Percentiles rank a stretch among this genome's conserved stretches.
phyloP scores from a whole-genome alignment of 2,888 invertebrate species.

The Pandemis heparana region DNA sequence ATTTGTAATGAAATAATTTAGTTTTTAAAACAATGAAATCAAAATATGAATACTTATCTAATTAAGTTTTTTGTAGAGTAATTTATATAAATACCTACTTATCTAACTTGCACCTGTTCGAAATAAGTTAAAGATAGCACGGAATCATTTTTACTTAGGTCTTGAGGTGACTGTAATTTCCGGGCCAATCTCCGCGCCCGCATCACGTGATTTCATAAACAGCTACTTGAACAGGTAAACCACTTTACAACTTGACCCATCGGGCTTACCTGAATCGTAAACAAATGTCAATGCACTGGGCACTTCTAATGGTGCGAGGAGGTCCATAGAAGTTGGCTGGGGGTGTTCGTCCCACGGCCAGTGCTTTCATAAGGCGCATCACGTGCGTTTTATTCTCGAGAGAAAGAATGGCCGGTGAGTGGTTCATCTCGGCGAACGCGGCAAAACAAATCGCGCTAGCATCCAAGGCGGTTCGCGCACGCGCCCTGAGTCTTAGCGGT shows the following conservation, averaged over 20 bases:
- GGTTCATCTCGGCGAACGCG: conserved; percentile 52
- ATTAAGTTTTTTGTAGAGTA: too few species aligned
- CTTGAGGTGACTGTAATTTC: not conserved
- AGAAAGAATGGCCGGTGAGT: conserved; percentile 68
- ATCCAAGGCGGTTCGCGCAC: conserved; percentile 72
- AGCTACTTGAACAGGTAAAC: not conserved
- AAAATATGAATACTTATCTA: too few species aligned
- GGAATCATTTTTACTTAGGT: conserved; percentile 5
- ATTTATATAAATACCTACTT: too few species aligned
- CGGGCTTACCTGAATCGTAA: not conserved
- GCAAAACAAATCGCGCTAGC: conserved; percentile 48
- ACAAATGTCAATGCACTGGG: conserved; percentile 2
- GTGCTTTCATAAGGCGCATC: conserved; percentile 71
- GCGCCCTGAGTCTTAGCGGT: conserved; percentile 53
- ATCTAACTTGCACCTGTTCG: too few species aligned
- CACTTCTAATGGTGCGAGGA: not conserved
- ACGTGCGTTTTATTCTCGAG: conserved; percentile 67
- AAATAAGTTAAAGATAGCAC: not conserved
- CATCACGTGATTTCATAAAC: conserved; percentile 2
- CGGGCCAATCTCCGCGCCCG: conserved; percentile 2
- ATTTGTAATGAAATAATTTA: too few species aligned
- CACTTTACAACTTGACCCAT: not conserved
- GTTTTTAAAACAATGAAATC: too few species aligned
- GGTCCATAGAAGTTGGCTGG: conserved; percentile 7
- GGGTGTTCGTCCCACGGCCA: conserved; percentile 60